phyloP scores from a whole-genome alignment of 1,140 invertebrate genomes.

The Lysiphlebus fabarum region DNA sequence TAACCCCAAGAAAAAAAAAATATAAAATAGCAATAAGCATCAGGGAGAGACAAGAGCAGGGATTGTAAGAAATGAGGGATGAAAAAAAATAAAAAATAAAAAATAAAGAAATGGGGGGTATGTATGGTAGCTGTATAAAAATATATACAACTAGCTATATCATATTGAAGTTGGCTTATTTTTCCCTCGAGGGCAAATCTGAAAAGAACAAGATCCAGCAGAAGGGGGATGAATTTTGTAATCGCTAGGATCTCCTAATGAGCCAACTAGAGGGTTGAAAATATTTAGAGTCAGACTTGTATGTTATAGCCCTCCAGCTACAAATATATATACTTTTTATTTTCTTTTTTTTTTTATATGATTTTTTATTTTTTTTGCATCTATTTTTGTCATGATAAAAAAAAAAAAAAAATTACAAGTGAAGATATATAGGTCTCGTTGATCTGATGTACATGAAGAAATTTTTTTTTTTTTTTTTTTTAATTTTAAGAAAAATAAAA shows the following conservation, averaged over 20 bases:
- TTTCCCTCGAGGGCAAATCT: neutral
- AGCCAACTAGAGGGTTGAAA: neutral
- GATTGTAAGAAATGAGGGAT: neutral
- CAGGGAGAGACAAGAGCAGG: neutral
- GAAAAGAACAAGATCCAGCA: conserved; percentile 13
- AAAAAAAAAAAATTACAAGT: no score
- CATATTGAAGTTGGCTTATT: no score
- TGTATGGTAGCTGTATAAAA: no score
- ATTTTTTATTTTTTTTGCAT: no score
- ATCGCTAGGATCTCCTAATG: conserved; percentile 16
- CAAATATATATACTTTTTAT: neutral
- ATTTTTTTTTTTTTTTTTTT: no score
- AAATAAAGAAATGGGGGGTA: no score
- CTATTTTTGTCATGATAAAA: no score
- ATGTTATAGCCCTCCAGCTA: neutral
- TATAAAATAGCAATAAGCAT: conserved; percentile 12
- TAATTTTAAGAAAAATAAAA: no score
- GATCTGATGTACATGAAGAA: no score
- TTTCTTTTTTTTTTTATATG: neutral
- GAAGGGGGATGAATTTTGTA: conserved; percentile 16
- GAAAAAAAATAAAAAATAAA: conserved; percentile 8
- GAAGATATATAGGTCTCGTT: no score
- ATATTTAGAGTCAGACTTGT: no score
- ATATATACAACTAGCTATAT: no score
- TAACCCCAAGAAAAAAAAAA: conserved; percentile 5